These are phyloP conservation scores for Cecropterus lyciades DNA, from an alignment of 1,140 invertebrate genomes.

Conservation along the genomic window DNA sequence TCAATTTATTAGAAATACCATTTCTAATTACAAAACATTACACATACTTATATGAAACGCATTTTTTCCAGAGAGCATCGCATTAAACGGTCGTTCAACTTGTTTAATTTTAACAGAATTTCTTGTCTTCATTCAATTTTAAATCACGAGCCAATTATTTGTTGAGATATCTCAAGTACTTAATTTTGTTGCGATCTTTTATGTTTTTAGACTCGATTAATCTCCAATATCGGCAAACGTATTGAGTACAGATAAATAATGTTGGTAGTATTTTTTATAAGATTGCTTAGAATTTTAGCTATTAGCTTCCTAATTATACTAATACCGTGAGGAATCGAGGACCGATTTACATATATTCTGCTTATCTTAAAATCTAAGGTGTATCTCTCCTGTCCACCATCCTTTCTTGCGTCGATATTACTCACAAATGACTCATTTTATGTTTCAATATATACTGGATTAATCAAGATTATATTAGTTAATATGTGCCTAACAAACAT, in stretches of 20 bases:
- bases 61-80: conserved; percentile 32
- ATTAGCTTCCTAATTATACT: too few relatives aligned
- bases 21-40: conserved; percentile 46
- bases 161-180: conserved; percentile 1
- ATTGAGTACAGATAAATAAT: too few relatives aligned
- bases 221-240: too few relatives aligned
- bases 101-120: conserved; percentile 38
- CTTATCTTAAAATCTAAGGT: too few relatives aligned
- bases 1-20: too few relatives aligned
- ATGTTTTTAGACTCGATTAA: too few relatives aligned
- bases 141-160: conserved; percentile 39
- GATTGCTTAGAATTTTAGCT: too few relatives aligned
- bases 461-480: neutral
- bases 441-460: neutral
- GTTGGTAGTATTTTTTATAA: too few relatives aligned
- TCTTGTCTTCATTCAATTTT: conserved; percentile 35
- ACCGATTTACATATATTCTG: too few relatives aligned
- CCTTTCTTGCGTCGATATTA: too few relatives aligned
- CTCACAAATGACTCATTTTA: conserved; percentile 13
- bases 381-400: too few relatives aligned
- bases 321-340: too few relatives aligned
- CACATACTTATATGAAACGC: conserved; percentile 41
- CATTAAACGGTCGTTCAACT: conserved; percentile 55
- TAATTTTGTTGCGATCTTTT: neutral
- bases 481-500: conserved; percentile 9